These are phyloP conservation scores for Sturmia bella DNA, from an alignment of 2,888 invertebrate species.

Conservation along the genomic window DNA sequence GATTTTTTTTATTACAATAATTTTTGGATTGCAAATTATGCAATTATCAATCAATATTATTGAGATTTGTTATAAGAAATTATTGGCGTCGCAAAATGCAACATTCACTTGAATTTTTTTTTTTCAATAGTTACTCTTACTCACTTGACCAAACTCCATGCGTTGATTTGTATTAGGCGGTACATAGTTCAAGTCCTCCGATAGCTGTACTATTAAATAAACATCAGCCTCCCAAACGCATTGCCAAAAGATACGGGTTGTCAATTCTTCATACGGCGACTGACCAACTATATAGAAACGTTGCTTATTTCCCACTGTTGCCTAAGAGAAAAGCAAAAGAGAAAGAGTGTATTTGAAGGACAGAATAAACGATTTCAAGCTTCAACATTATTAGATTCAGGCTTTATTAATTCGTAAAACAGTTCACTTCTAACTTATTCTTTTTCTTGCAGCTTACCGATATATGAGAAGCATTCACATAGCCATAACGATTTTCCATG, in stretches of 20 bases:
- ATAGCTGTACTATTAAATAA: constrained; percentile 90
- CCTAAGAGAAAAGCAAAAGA: constrained; percentile 82
- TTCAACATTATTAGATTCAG: too few relatives aligned
- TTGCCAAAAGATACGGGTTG: constrained; percentile 89
- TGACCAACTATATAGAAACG: constrained; percentile 90
- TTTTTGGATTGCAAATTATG: too few relatives aligned
- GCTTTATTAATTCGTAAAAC: too few relatives aligned
- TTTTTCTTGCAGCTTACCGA: constrained; percentile 84
- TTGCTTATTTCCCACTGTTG: constrained; percentile 91
- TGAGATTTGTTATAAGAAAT: too few relatives aligned
- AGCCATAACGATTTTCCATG: constrained; percentile 92
- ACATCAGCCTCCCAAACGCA: constrained; percentile 95
- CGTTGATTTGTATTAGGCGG: constrained; percentile 84
- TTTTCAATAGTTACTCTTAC: constrained; percentile 36
- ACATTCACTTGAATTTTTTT: constrained; percentile 1
- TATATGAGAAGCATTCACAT: constrained; percentile 95
- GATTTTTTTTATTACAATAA: too few relatives aligned
- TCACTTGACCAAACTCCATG: constrained; percentile 86
- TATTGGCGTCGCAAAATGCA: too few relatives aligned
- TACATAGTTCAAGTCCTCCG: constrained; percentile 85
- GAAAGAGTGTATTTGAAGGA: too few relatives aligned
- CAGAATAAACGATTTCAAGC: too few relatives aligned
- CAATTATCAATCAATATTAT: too few relatives aligned
- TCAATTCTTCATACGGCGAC: constrained; percentile 79
- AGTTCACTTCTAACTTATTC: not conserved